phyloP scores from a whole-genome alignment of 2,888 invertebrate genomes.

The Colostygia pectinataria region DNA sequence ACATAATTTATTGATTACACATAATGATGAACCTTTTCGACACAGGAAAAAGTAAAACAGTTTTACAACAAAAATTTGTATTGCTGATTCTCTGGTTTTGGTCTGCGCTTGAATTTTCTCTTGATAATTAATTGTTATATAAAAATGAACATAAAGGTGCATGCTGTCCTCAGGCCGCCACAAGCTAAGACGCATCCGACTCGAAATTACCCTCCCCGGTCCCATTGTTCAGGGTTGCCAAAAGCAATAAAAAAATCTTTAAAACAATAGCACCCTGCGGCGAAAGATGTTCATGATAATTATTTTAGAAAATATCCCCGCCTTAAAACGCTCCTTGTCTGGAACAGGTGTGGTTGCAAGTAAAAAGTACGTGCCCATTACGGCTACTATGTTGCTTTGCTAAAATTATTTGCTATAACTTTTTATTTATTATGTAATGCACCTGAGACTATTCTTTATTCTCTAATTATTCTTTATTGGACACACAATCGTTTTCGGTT shows the following conservation, averaged over 20 bases:
- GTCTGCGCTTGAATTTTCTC: too few relatives aligned
- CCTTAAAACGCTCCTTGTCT: slow-evolving; percentile 71
- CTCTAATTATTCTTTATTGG: too few relatives aligned
- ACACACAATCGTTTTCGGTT: too few relatives aligned
- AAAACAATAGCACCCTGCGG: slow-evolving; percentile 81
- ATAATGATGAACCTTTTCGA: too few relatives aligned
- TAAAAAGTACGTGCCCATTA: slow-evolving; percentile 48
- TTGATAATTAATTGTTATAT: slow-evolving; percentile 40
- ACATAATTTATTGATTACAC: too few relatives aligned
- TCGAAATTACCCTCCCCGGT: slow-evolving; percentile 65
- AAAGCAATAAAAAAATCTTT: slow-evolving; percentile 77
- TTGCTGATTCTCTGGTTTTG: neutral
- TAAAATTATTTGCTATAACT: neutral
- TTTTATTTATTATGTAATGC: neutral
- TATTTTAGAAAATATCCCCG: slow-evolving; percentile 74
- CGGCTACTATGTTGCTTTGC: slow-evolving; percentile 20
- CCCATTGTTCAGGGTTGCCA: slow-evolving; percentile 79
- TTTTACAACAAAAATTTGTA: slow-evolving; percentile 6
- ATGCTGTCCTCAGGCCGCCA: slow-evolving; percentile 50
- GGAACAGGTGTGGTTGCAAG: slow-evolving; percentile 68
- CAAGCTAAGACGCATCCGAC: slow-evolving; percentile 57
- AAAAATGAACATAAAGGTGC: slow-evolving; percentile 44
- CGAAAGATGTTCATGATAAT: slow-evolving; percentile 78
- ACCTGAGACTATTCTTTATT: neutral
- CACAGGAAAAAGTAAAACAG: too few relatives aligned